Base-by-base conservation (phyloP, 2,888 invertebrate species). In the Apodemia duryi region DNA sequence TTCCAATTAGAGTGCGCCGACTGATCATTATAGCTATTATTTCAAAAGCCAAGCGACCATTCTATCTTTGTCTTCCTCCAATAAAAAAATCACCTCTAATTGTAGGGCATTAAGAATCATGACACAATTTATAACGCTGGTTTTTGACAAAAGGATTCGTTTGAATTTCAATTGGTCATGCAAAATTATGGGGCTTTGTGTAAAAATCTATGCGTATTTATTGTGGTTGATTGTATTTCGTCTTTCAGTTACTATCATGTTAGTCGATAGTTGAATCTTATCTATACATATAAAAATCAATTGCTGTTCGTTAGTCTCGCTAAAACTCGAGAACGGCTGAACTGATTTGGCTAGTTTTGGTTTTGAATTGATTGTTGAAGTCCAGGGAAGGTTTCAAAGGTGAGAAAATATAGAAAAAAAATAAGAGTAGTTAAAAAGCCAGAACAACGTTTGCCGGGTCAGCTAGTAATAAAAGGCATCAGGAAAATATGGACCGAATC, bases 1-100 rank as follows among this genome's bases (percentile, higher is more conserved):
- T 78, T 72, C 78, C 75, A 80, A 83, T 81, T 77, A 82, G 68
- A 64, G 81, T 77, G 82, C 83, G 75, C 76, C 54, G 63, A 68
- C 66, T 69, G 57, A 57, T 70, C 68, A 70, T 71, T 70, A 68
- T 63, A 66, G 57, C 63, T 65, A 68, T 72, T 70, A 70, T 70
- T 70, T 70, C 70, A 66, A 69, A 67, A 68, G 65, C 61, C 65
- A 60, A 41, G 49, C 52, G 28, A 62, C 57, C 70, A 61, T 68
- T 46, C 62, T 43, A 21, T 38, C 49, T 38, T 32, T 43, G 54
- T 46, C 61, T 28, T 49, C 57, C n/a, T 41, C 6, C 43, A 5
- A 41, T 43, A 41, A 62, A 46, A 62, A 10, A 2, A 13, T 28
- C 62, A 28, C 6, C 54, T 13, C 11, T 54, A 63, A 63, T 63